phyloP scores from a whole-genome alignment of 2,113 vertebrate genomes.

The Chionis minor region DNA sequence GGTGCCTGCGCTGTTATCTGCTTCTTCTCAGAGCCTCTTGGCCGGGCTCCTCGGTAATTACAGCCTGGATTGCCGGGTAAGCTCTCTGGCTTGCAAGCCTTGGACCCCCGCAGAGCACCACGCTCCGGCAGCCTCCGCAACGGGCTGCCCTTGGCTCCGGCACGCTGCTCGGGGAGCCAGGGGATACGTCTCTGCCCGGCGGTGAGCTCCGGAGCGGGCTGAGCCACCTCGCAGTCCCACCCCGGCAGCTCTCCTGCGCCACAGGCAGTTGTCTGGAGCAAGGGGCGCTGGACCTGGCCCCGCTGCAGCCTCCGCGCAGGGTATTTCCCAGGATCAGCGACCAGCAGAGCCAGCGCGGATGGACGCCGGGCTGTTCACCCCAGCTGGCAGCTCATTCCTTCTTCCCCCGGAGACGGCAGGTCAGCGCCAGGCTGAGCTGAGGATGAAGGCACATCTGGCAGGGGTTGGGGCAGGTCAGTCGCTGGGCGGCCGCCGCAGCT shows the following conservation, averaged over 20 bases:
- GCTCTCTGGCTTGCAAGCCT: neutral
- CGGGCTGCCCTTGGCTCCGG: neutral
- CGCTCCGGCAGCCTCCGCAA: neutral
- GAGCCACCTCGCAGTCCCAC: rapidly evolving
- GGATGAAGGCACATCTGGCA: neutral
- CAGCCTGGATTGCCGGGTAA: neutral
- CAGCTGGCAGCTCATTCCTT: rapidly evolving
- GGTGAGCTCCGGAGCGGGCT: rapidly evolving
- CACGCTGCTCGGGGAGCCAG: neutral
- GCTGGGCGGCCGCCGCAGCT: rapidly evolving
- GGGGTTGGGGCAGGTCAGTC: neutral
- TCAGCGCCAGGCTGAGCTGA: neutral
- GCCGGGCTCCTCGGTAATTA: neutral
- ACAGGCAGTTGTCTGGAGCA: neutral
- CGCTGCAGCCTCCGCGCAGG: neutral
- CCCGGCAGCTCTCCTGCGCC: neutral
- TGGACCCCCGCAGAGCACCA: neutral
- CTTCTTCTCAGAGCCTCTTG: conserved; percentile 12
- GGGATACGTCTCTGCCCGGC: neutral
- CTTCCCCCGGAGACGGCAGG: neutral
- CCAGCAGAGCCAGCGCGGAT: rapidly evolving
- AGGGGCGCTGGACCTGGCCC: too few relatives aligned
- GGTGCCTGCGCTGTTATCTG: neutral
- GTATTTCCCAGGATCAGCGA: rapidly evolving
- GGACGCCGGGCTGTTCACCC: rapidly evolving